phyloP scores from a whole-genome alignment of 2,888 invertebrate species.

The Eurytoma adleriae region DNA sequence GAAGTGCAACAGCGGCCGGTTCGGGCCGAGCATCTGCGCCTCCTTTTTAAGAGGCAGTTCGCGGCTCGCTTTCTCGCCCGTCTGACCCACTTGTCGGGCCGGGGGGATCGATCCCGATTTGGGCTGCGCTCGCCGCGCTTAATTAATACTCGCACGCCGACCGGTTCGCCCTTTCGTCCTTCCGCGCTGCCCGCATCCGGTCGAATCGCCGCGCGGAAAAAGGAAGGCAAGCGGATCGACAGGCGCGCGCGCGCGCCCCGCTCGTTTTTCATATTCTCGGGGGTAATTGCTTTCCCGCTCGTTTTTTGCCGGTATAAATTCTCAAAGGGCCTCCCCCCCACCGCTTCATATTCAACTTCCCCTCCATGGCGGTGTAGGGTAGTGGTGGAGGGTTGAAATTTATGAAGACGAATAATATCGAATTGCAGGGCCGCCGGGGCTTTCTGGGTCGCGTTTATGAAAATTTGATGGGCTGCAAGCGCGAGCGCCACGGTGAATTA shows the following conservation, averaged over 20 bases:
- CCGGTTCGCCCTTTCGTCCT: neutral
- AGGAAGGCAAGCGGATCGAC: conserved; percentile 11
- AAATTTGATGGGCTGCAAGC: conserved; percentile 1
- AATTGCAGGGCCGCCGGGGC: neutral
- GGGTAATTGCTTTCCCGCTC: conserved; percentile 19
- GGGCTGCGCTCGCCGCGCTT: conserved; percentile 9
- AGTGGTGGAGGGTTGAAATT: neutral
- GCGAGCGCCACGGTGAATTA: conserved; percentile 9
- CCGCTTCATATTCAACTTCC: conserved; percentile 1
- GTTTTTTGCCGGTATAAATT: conserved; percentile 9
- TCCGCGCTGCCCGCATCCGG: neutral
- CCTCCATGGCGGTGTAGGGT: neutral
- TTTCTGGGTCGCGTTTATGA: conserved; percentile 27
- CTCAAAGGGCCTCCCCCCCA: neutral
- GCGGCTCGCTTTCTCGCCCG: conserved; percentile 4
- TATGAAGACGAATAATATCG: conserved; percentile 15
- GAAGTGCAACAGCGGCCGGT: no score
- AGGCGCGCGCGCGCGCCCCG: neutral
- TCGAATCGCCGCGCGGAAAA: neutral
- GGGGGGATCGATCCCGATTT: conserved; percentile 40
- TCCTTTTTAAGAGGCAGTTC: no score
- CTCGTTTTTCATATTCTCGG: conserved; percentile 18
- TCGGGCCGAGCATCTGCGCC: no score
- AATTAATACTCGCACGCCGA: conserved; percentile 12
- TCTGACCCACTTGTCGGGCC: conserved; percentile 53